Evolutionary conservation across 1,140 invertebrate genomes (phyloP).

Genomic region (Drosophila busckii): DNA sequence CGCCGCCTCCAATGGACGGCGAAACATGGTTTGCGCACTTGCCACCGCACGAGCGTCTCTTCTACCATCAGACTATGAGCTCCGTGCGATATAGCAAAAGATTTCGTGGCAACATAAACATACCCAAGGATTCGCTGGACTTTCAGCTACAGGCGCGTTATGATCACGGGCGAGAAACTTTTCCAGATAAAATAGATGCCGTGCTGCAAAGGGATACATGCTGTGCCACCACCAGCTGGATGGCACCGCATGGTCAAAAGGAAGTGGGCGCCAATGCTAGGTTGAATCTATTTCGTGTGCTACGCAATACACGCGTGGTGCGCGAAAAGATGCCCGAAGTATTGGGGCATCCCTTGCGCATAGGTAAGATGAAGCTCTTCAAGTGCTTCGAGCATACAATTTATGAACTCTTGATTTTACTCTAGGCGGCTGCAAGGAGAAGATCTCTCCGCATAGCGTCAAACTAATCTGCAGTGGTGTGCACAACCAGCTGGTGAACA

Average conservation of each 20-base stretch:
- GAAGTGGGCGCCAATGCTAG: constrained; percentile 31
- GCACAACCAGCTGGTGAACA: constrained; percentile 84
- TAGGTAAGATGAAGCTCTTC: constrained; percentile 37
- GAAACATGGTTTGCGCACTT: constrained; percentile 75
- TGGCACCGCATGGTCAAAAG: constrained; percentile 26
- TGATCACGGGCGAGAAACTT: constrained; percentile 81
- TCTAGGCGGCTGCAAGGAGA: constrained; percentile 82
- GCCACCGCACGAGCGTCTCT: constrained; percentile 80
- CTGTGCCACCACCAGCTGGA: constrained; percentile 54
- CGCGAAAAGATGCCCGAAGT: constrained; percentile 20
- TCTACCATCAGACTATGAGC: constrained; percentile 82
- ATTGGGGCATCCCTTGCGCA: constrained; percentile 67
- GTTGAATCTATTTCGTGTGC: constrained; percentile 78
- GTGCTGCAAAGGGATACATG: constrained; percentile 82
- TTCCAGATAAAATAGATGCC: constrained; percentile 82
- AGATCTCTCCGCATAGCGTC: constrained; percentile 81
- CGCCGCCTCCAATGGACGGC: constrained; percentile 52
- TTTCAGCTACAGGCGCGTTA: constrained; percentile 82
- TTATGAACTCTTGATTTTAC: neutral
- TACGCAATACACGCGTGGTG: constrained; percentile 81
- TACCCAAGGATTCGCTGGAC: constrained; percentile 83
- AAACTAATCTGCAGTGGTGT: constrained; percentile 84
- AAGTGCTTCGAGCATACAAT: too few relatives aligned
- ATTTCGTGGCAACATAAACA: constrained; percentile 78
- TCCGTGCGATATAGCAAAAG: constrained; percentile 80